These are phyloP conservation scores for Nomada ruficornis DNA, from an alignment of 2,888 invertebrate genomes.

Conservation along the genomic window DNA sequence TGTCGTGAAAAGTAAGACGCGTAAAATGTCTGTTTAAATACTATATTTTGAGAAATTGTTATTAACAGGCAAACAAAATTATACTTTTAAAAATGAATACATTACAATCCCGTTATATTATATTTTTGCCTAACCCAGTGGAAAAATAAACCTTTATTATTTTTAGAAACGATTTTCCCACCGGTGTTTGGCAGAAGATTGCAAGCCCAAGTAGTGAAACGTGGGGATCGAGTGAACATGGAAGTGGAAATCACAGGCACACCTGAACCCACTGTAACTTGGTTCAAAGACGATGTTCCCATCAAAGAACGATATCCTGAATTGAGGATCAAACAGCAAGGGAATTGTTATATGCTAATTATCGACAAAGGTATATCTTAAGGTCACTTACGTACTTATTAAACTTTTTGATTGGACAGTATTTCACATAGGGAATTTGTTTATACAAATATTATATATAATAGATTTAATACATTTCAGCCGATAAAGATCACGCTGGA, in stretches of 20 bases:
- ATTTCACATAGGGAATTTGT: no score
- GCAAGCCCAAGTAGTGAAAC: slow-evolving; percentile 90
- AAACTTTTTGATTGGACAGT: slow-evolving; percentile 5
- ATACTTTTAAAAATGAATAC: neutral
- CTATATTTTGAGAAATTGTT: no score
- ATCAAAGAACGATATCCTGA: slow-evolving; percentile 86
- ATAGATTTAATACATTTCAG: slow-evolving; percentile 77
- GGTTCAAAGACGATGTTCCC: slow-evolving; percentile 90
- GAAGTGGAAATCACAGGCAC: slow-evolving; percentile 92
- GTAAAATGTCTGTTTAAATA: neutral
- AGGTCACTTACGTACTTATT: neutral
- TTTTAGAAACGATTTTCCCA: slow-evolving; percentile 90
- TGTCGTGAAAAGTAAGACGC: slow-evolving; percentile 89
- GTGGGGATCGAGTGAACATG: slow-evolving; percentile 89
- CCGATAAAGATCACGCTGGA: slow-evolving; percentile 89
- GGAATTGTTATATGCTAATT: slow-evolving; percentile 88
- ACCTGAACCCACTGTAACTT: slow-evolving; percentile 90
- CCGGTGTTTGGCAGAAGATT: slow-evolving; percentile 92
- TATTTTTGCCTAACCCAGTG: neutral
- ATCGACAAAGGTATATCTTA: slow-evolving; percentile 88
- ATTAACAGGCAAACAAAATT: neutral
- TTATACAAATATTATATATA: no score
- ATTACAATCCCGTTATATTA: neutral
- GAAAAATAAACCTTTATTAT: slow-evolving; percentile 14
- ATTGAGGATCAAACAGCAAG: slow-evolving; percentile 87